Evolutionary conservation across 1,140 invertebrate species (phyloP), one percentile per base, ranked within the genome.

Genomic region (Luehdorfia chinensis): DNA sequence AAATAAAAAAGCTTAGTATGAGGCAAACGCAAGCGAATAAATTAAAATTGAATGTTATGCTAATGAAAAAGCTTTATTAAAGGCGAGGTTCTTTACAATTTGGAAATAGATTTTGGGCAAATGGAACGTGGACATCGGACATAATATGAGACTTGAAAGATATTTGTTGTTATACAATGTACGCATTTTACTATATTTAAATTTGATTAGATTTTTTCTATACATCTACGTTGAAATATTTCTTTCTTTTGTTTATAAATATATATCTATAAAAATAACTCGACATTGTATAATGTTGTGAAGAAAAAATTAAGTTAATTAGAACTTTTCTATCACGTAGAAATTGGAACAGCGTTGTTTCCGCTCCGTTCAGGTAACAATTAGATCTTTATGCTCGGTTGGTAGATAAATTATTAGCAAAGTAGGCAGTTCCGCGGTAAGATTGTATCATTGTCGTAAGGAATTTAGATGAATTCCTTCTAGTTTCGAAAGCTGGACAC

Each of bases 381-480:
- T 4, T 21, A 19, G 33, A 36, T 13, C n/a, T 37, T 37, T 37
- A 21, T 13, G 1, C 18, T 4, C 0, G n/a, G 9, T 2, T 34
- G 4, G 19, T 21, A 37, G 34, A 21, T 6, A 23, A 37, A 13
- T 37, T 19, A 37, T 37, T 4, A 9, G n/a, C 18, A 1, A 4
- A 13, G 34, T 37, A 37, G 11, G 18, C 34, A 23, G 18, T 11
- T 2, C 27, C 18, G 9, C 18, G 34, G 18, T 16, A 5, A 9
- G 34, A 37, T 37, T 19, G n/a, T 21, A 37, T 37, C 33, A 19
- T 16, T 37, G 34, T 37, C 21, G 18, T 9, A 11, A 21, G 34
- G 18, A 23, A 37, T 37, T 37, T 8, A 37, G 34, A 37, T 37
- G 18, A 23, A 13, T 37, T 37, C 34, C 34, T 37, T 37, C 15